phyloP scores from a whole-genome alignment of 2,888 invertebrate species.

The Incurvaria masculella region DNA sequence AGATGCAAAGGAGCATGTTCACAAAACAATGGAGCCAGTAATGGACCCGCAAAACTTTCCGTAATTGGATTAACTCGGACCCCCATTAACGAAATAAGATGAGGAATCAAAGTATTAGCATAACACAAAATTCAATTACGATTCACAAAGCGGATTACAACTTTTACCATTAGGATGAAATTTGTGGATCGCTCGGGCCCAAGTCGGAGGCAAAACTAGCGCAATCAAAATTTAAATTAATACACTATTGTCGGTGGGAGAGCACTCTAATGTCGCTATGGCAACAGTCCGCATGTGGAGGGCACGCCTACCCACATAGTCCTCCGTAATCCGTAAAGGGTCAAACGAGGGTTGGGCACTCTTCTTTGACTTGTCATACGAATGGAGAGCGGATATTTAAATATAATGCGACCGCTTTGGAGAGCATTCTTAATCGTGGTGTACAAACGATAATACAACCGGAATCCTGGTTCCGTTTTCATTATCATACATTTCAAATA shows the following conservation, averaged over 20 bases:
- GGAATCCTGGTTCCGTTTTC: too few relatives aligned
- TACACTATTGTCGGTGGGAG: not conserved
- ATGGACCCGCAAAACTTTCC: slow-evolving; percentile 46
- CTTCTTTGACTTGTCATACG: not conserved
- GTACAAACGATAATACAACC: too few relatives aligned
- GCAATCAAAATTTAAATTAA: slow-evolving; percentile 46
- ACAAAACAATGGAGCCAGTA: not conserved
- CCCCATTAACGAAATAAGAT: slow-evolving; percentile 57
- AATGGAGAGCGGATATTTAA: not conserved
- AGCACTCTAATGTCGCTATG: not conserved
- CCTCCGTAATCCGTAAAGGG: not conserved
- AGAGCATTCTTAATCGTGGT: too few relatives aligned
- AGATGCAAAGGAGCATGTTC: too few relatives aligned
- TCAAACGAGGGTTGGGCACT: not conserved
- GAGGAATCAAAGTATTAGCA: slow-evolving; percentile 57
- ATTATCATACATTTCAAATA: too few relatives aligned
- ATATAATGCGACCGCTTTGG: too few relatives aligned
- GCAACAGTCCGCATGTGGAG: not conserved
- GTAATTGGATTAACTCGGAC: slow-evolving; percentile 54
- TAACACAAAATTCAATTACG: slow-evolving; percentile 57
- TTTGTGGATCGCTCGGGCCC: slow-evolving; percentile 34
- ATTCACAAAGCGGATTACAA: slow-evolving; percentile 56
- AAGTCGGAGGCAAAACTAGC: slow-evolving; percentile 38
- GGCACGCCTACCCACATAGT: too few relatives aligned
- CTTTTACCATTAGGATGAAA: slow-evolving; percentile 54